Evolutionary conservation across 2,113 vertebrate species (phyloP).

Genomic region (Aphyosemion australe): DNA sequence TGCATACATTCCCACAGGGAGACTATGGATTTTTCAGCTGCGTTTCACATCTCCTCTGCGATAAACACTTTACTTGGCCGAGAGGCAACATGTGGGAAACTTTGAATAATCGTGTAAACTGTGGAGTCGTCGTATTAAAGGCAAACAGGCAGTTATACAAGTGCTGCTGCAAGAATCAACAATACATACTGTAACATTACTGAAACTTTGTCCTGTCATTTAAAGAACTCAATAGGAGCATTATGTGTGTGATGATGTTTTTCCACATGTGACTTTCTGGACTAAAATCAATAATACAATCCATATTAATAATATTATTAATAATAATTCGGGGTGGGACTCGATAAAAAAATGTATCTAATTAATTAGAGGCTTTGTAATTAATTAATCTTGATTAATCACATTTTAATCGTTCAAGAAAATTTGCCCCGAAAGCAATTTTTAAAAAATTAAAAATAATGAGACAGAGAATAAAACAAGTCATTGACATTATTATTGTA

Average conservation of each 20-base stretch:
- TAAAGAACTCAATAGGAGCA: background rate
- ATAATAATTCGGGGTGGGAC: no score
- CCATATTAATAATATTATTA: background rate
- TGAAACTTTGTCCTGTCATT: background rate
- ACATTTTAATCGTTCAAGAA: no score
- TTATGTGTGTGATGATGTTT: background rate
- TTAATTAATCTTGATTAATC: no score
- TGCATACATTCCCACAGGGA: conserved; percentile 56
- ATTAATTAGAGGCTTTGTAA: no score
- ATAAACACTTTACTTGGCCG: conserved; percentile 62
- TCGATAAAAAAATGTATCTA: no score
- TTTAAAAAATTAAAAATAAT: no score
- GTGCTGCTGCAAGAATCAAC: conserved; percentile 1
- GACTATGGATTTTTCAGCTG: conserved; percentile 46
- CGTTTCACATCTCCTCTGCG: conserved; percentile 55
- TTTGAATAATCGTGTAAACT: conserved; percentile 48
- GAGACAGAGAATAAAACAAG: no score
- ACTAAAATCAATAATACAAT: background rate
- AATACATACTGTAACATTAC: background rate
- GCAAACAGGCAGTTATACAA: conserved; percentile 14
- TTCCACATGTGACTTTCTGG: background rate
- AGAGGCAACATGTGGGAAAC: conserved; percentile 45
- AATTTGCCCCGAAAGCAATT: no score
- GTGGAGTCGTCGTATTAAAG: conserved; percentile 3
- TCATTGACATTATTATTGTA: no score